These are phyloP conservation scores for Mactromeris polynyma DNA, from an alignment of 2,888 invertebrate genomes.

Conservation along the genomic window DNA sequence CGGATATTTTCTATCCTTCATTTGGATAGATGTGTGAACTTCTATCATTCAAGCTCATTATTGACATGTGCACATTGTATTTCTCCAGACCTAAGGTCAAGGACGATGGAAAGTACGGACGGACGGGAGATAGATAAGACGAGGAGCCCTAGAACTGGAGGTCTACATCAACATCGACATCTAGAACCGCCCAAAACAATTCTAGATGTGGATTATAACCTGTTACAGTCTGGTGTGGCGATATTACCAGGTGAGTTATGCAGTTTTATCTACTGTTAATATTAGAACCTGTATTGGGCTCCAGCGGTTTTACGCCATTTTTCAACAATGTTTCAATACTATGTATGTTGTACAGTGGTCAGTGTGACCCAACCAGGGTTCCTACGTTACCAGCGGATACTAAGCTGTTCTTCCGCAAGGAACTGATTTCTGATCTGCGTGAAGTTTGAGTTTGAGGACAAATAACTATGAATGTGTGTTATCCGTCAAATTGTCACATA, in stretches of 20 bases:
- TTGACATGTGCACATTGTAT: conserved; percentile 60
- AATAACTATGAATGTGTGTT: too few relatives aligned
- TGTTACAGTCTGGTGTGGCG: conserved; percentile 82
- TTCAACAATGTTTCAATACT: too few relatives aligned
- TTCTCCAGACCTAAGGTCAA: conserved; percentile 46
- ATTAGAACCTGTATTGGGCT: too few relatives aligned
- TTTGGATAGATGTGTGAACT: conserved; percentile 58
- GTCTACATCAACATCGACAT: conserved; percentile 74
- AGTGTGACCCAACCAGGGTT: too few relatives aligned
- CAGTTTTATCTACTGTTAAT: not conserved
- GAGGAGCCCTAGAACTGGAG: conserved; percentile 67
- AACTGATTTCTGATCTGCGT: too few relatives aligned
- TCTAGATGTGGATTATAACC: conserved; percentile 78
- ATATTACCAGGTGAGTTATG: conserved; percentile 78
- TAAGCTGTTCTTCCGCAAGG: too few relatives aligned
- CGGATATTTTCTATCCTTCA: conserved; percentile 65
- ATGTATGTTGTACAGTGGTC: too few relatives aligned
- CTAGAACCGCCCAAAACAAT: conserved; percentile 76
- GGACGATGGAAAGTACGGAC: conserved; percentile 55
- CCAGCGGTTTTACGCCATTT: too few relatives aligned
- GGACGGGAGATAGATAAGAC: conserved; percentile 63
- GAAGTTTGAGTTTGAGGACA: too few relatives aligned
- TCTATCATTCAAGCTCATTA: conserved; percentile 13
- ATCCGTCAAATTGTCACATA: too few relatives aligned
- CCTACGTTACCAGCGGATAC: too few relatives aligned